phyloP scores from a whole-genome alignment of 1,140 invertebrate species.

The Alviniconcha marisindica region DNA sequence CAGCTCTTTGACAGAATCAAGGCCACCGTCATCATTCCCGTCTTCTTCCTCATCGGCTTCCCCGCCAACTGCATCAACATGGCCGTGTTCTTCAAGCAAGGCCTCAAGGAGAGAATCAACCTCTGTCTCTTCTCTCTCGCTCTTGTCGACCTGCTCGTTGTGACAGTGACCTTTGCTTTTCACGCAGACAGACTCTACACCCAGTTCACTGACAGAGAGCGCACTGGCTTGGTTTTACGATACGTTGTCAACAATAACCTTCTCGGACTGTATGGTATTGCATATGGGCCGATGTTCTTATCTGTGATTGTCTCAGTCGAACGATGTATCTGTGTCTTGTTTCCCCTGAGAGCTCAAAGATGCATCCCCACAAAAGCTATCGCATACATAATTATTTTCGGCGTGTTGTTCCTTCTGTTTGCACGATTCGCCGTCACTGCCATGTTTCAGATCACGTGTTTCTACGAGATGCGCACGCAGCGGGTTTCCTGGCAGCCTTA shows the following conservation, averaged over 20 bases:
- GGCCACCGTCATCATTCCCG: neutral
- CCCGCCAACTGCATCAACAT: constrained; percentile 20
- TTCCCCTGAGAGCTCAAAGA: neutral
- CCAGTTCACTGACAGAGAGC: neutral
- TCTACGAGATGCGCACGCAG: neutral
- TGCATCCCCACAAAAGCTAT: neutral
- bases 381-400: neutral
- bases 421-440: neutral
- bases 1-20: neutral
- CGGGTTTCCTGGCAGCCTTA: neutral
- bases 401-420: neutral
- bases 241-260: neutral
- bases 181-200: neutral
- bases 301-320: neutral
- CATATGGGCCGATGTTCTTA: neutral
- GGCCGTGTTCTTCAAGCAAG: constrained; percentile 19
- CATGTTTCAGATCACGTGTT: neutral
- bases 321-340: constrained; percentile 27
- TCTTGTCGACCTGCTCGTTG: neutral
- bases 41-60: neutral
- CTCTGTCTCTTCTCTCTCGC: constrained; percentile 15
- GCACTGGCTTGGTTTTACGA: neutral
- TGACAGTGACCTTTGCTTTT: neutral
- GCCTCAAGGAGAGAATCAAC: constrained; percentile 25
- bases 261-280: neutral